phyloP scores from a whole-genome alignment of 2,113 vertebrate species.

The Lasiurus borealis region DNA sequence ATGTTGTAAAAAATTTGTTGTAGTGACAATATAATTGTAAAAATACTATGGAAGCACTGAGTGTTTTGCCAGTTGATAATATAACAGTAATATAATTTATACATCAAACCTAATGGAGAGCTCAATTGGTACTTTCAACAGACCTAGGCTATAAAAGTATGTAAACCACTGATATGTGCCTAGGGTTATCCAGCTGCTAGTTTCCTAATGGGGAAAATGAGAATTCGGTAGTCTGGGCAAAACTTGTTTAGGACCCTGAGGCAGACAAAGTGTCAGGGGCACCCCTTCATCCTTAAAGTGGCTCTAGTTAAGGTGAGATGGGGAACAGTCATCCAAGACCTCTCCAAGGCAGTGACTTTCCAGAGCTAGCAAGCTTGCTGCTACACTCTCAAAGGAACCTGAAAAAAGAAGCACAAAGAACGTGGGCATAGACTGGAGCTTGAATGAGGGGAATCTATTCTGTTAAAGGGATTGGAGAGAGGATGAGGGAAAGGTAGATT shows the following conservation, averaged over 20 bases:
- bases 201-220: background rate
- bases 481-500: background rate
- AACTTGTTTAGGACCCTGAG: background rate
- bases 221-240: background rate
- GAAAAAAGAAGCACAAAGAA: background rate
- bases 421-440: background rate
- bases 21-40: background rate
- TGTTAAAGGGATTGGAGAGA: background rate
- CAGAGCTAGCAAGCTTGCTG: background rate
- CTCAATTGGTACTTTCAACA: slow-evolving; percentile 6
- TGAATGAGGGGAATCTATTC: background rate
- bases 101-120: background rate
- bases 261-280: background rate
- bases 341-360: background rate
- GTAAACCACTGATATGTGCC: background rate
- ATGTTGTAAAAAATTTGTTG: background rate
- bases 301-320: background rate
- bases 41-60: background rate
- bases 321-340: background rate
- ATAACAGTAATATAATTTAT: slow-evolving; percentile 17
- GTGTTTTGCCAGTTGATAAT: slow-evolving; percentile 41
- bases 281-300: background rate
- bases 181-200: background rate
- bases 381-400: background rate
- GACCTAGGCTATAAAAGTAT: slow-evolving; percentile 1